Evolutionary conservation across 2,113 vertebrate species (phyloP), one percentile per base, ranked within the genome.

Genomic region (Pelecanus crispus): DNA sequence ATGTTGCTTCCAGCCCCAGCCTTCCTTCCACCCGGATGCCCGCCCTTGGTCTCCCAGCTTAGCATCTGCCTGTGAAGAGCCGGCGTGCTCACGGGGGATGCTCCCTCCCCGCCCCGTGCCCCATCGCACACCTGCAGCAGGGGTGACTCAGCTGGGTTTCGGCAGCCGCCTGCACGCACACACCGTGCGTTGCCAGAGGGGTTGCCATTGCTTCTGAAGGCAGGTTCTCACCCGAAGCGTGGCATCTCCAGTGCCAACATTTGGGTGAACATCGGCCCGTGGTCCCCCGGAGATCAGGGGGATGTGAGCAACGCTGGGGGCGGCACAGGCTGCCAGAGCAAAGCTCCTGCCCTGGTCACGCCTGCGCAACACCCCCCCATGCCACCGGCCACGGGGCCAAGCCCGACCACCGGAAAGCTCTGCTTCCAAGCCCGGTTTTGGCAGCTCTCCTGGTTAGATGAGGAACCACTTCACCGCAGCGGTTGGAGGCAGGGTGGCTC

Each of bases 191-290:
- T 14, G 59, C 73, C 10, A 1, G 14, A 63, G 20, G 79, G 66
- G 12, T 55, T 86, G 75, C 59, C 24, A 2, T 17, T 10, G 49
- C 17, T 67, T 84, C 59, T 1, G 1, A 45, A 36, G 65, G 50
- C 34, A 67, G 15, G 4, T 32, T 90, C 53, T 72, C 71, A 61
- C 18, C 13, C 25, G 17, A 49, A 80, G 19, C 17, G 1, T 3
- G 19, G 55, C 45, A 8, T 17, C 36, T 62, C 58, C 52, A 12
- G n/a, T 17, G 45, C n/a, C 44, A 73, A 7, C 16, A 4, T 50
- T 14, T 18, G 71, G 24, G 14, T 0, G 10, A 29, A 14, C 4
- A 6, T 4, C 1, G 4, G 53, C 44, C 49, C 5, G 3, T 0
- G 0, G 31, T 38, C 13, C 14, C 36, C 8, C 1, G 0, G 66